Percentiles rank a stretch among this genome's conserved stretches.
Evolutionary conservation across 2,797 vertebrate species (phyloP).

Genomic region (Poeciliopsis paucimaculata): DNA sequence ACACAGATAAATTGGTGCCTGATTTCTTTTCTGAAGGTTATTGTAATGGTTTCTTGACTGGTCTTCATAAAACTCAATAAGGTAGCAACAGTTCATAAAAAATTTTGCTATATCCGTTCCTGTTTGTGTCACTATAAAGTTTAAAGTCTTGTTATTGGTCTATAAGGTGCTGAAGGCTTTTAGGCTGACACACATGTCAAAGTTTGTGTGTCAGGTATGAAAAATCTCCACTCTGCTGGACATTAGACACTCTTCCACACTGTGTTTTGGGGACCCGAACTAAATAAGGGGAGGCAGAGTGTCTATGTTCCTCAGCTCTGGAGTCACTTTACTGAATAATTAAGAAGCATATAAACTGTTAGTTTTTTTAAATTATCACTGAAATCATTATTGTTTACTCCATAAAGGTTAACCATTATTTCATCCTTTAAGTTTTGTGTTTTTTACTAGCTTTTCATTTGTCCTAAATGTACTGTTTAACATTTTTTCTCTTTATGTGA

Average conservation of each 20-base stretch:
- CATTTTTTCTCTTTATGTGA: neutral
- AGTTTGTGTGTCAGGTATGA: neutral
- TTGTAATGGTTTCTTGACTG: neutral
- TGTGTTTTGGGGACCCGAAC: neutral
- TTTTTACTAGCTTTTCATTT: neutral
- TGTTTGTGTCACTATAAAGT: neutral
- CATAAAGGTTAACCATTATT: neutral
- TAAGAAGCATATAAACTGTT: neutral
- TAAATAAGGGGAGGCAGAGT: neutral
- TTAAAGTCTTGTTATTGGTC: neutral
- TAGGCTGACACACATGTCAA: neutral
- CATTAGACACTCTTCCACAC: neutral
- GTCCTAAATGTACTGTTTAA: neutral
- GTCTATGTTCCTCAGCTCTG: neutral
- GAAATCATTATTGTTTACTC: neutral
- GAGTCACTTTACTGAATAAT: neutral
- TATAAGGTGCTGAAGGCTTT: neutral
- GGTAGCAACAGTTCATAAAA: neutral
- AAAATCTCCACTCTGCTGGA: neutral
- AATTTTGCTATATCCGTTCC: neutral
- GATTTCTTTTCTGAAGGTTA: neutral
- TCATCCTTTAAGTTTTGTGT: neutral
- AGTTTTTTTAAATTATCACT: neutral
- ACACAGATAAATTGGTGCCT: neutral
- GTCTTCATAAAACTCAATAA: neutral